These are phyloP conservation scores for Scaeva pyrastri DNA, from an alignment of 2,888 invertebrate species.

Conservation along the genomic window DNA sequence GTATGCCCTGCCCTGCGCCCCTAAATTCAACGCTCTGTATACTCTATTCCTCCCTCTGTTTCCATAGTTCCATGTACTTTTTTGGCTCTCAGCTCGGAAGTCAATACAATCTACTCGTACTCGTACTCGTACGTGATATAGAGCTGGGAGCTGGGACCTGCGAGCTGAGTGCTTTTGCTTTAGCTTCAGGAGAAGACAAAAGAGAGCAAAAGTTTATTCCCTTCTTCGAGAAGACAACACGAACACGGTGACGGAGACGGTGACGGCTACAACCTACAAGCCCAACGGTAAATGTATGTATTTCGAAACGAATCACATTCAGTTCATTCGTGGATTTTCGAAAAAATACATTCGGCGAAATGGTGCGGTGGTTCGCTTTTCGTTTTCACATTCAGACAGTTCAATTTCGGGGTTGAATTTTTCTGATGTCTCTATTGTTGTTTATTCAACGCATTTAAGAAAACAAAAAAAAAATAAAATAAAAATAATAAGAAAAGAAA, in stretches of 20 bases:
- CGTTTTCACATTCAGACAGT: constrained; percentile 39
- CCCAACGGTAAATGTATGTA: constrained; percentile 67
- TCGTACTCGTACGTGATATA: not conserved
- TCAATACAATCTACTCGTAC: not conserved
- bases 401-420: constrained; percentile 62
- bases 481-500: constrained; percentile 24
- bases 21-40: constrained; percentile 16
- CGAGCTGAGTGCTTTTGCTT: constrained; percentile 24
- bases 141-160: not conserved
- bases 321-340: constrained; percentile 73
- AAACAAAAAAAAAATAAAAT: constrained; percentile 1
- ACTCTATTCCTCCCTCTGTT: not conserved
- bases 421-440: constrained; percentile 31
- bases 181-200: not conserved
- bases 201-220: constrained; percentile 33
- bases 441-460: not conserved
- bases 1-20: constrained; percentile 28
- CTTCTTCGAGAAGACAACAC: not conserved
- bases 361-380: constrained; percentile 64
- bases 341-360: constrained; percentile 70
- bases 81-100: constrained; percentile 12
- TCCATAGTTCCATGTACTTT: not conserved
- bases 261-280: not conserved
- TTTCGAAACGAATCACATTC: constrained; percentile 63
- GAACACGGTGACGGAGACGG: too few relatives aligned